phyloP scores from a whole-genome alignment of 2,888 invertebrate genomes.

The Xanthostigma xanthostigma region DNA sequence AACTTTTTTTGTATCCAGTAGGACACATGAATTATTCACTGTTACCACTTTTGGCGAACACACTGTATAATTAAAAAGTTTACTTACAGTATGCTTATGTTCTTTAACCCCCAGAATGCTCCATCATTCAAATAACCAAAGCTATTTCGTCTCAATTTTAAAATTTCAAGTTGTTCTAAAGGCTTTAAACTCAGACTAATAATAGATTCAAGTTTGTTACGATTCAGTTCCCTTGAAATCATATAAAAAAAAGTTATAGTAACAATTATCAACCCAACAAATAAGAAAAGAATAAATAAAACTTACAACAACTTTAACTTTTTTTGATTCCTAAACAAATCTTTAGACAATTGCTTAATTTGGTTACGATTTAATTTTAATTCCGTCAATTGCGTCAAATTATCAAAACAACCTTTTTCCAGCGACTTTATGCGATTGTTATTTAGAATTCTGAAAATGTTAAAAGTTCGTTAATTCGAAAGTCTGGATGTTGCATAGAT shows the following conservation, averaged over 20 bases:
- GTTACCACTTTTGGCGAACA: too few relatives aligned
- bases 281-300: neutral
- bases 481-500: constrained; percentile 10
- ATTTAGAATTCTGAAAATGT: constrained; percentile 43
- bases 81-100: constrained; percentile 46
- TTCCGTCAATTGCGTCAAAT: constrained; percentile 52
- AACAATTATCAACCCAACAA: neutral
- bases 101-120: constrained; percentile 74
- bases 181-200: constrained; percentile 71
- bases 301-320: constrained; percentile 17
- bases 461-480: constrained; percentile 24
- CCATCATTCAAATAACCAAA: constrained; percentile 72
- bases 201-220: constrained; percentile 66
- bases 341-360: constrained; percentile 51
- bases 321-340: constrained; percentile 52
- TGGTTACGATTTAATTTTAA: constrained; percentile 71
- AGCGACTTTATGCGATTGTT: constrained; percentile 58
- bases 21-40: too few relatives aligned
- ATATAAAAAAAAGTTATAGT: constrained; percentile 1
- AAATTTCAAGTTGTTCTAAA: constrained; percentile 51
- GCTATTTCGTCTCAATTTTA: constrained; percentile 68
- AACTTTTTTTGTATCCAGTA: too few relatives aligned
- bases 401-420: constrained; percentile 54
- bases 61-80: constrained; percentile 3
- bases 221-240: constrained; percentile 57